These are phyloP conservation scores for Drosophila paranaensis DNA, from an alignment of 2,888 invertebrate species.

Conservation along the genomic window DNA sequence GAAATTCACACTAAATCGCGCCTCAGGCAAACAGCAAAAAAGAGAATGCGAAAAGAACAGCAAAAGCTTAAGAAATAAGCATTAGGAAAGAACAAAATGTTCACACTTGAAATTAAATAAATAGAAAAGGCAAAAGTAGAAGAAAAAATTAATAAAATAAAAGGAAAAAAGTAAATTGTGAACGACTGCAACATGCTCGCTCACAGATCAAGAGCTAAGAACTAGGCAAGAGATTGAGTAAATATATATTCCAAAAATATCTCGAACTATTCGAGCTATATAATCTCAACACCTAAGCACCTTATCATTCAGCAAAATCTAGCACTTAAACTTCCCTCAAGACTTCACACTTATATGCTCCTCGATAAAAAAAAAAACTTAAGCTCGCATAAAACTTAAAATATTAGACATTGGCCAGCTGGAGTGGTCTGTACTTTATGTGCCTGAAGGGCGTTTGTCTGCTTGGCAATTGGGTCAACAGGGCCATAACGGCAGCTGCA, in stretches of 20 bases:
- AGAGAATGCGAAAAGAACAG: conserved; percentile 12
- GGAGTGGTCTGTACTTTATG: conserved; percentile 34
- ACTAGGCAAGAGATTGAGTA: neutral
- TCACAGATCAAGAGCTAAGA: neutral
- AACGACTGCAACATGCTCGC: neutral
- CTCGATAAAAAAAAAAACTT: neutral
- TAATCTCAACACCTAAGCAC: too few relatives aligned
- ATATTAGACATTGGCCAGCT: conserved; percentile 10
- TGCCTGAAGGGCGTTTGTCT: conserved; percentile 42
- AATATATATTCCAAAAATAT: too few relatives aligned
- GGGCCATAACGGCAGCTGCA: conserved; percentile 49
- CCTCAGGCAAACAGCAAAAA: conserved; percentile 22
- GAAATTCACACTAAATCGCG: conserved; percentile 4
- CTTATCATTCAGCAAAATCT: too few relatives aligned
- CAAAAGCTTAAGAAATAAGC: conserved; percentile 12
- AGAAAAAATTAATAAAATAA: neutral
- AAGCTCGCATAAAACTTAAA: neutral
- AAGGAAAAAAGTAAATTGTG: neutral
- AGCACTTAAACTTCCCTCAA: neutral
- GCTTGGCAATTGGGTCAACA: conserved; percentile 72
- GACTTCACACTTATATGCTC: neutral
- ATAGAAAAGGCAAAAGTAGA: neutral
- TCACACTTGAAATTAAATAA: conserved; percentile 61
- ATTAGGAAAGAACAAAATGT: conserved; percentile 51
- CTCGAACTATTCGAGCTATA: too few relatives aligned